Evolutionary conservation across 2,113 vertebrate species (phyloP).

Genomic region (Neolamprologus ventralis): DNA sequence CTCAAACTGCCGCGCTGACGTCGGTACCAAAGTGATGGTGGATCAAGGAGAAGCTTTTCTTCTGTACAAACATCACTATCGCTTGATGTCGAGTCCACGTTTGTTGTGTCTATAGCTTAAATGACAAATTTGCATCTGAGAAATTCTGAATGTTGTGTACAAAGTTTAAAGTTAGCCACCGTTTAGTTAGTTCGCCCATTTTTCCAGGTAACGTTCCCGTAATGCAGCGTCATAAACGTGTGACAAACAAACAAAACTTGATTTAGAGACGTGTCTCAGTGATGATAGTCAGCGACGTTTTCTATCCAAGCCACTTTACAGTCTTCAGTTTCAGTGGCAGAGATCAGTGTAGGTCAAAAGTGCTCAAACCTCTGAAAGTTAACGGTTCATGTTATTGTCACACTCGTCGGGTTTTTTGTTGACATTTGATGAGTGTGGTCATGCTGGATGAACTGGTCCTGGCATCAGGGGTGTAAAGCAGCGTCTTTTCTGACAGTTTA

Average conservation of each 20-base stretch:
- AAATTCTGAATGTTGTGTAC: not conserved
- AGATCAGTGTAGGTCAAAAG: not conserved
- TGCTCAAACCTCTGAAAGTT: not conserved
- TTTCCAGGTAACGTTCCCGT: not conserved
- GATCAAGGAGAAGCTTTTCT: not conserved
- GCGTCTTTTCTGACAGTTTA: not conserved
- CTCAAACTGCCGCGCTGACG: not conserved
- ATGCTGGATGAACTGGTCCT: not conserved
- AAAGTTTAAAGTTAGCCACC: not conserved
- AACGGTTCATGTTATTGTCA: not conserved
- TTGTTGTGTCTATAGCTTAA: rapidly evolving
- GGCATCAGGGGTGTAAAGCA: too few species aligned
- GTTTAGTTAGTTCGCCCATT: not conserved
- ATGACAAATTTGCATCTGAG: not conserved
- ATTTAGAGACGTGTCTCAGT: not conserved
- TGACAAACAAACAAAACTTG: not conserved
- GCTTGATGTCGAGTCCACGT: not conserved
- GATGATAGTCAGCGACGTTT: not conserved
- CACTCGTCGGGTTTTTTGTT: not conserved
- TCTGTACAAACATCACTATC: not conserved
- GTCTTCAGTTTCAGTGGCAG: not conserved
- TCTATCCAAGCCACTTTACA: not conserved
- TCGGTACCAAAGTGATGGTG: not conserved
- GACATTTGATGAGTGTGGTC: not conserved
- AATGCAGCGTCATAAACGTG: not conserved